A percentile compares a stretch with the other conserved stretches of the same genome.
These are phyloP conservation scores for Scolopax rusticola DNA, from an alignment of 2,797 vertebrate species.

Conservation along the genomic window DNA sequence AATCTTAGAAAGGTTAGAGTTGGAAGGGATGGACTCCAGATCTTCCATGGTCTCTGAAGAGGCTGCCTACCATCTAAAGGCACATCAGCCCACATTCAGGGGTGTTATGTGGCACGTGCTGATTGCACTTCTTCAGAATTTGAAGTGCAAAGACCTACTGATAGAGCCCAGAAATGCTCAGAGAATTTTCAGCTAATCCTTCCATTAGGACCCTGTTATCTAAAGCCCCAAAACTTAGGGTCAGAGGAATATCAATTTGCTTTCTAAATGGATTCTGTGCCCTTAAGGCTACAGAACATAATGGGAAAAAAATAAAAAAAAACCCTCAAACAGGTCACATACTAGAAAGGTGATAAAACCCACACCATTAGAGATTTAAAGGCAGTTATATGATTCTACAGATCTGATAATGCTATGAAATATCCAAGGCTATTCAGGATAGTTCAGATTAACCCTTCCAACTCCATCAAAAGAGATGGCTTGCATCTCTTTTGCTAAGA, in stretches of 20 bases:
- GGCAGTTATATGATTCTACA: background rate
- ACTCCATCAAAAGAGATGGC: background rate
- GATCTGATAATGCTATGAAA: background rate
- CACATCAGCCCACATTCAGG: background rate
- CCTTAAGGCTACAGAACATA: background rate
- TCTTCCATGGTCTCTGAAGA: background rate
- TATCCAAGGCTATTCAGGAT: fast-evolving
- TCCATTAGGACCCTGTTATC: background rate
- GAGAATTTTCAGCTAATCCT: background rate
- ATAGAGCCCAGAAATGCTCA: background rate
- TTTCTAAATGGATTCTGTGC: conserved; percentile 35
- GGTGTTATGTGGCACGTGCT: too few species aligned
- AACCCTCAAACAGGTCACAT: background rate
- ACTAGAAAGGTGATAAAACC: background rate
- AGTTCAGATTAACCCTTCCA: background rate
- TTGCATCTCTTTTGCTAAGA: background rate
- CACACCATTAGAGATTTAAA: conserved; percentile 2
- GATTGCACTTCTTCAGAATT: background rate
- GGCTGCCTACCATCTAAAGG: background rate
- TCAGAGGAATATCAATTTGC: conserved; percentile 13
- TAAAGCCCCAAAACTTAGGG: background rate
- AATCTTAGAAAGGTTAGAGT: too few species aligned
- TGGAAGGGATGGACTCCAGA: background rate
- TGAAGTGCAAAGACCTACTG: background rate
- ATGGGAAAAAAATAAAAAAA: background rate